Base-by-base conservation (phyloP, 2,888 invertebrate genomes). In the Sphaeridia pumilis region DNA sequence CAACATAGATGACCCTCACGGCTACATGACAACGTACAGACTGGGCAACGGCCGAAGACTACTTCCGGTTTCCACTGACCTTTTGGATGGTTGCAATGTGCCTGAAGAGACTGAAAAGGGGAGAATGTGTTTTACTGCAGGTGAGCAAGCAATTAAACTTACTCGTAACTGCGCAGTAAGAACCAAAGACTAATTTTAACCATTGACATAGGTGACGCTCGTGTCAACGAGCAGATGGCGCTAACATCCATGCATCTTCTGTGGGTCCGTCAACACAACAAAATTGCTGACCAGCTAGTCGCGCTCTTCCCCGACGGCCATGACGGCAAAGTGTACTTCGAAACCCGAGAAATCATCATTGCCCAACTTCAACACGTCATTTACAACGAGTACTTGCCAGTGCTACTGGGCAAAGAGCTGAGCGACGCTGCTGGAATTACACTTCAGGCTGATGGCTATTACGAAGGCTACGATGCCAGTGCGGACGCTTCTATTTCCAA, bases 91-190 rank as follows among this genome's bases (percentile, higher is more conserved):
- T 1, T 88, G 88, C 66, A 87, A 88, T 67, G 76, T 81, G 2
- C 75, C 73, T 31, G 76, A 76, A 58, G 81, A 84, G 75, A 77
- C 74, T 48, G 73, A 74, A 0, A 73, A 78, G 49, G 84, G 85
- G 14, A 76, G 80, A 60, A 88, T 87, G 67, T 87, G 87, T 67
- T 88, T 87, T 66, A 76, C 80, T 57, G 78, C 84, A 12, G 84
- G 84, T 75, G n/a, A n/a, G n/a, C n/a, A n/a, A n/a, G n/a, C n/a
- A n/a, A n/a, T n/a, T n/a, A n/a, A n/a, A n/a, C n/a, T n/a, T n/a
- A n/a, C n/a, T n/a, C n/a, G n/a, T n/a, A n/a, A n/a, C n/a, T n/a
- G n/a, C n/a, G n/a, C n/a, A n/a, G n/a, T n/a, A n/a, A n/a, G n/a
- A n/a, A n/a, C n/a, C n/a, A n/a, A n/a, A n/a, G n/a, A n/a, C n/a